Percentiles rank a stretch among this genome's conserved stretches.
phyloP scores from a whole-genome alignment of 2,797 vertebrate genomes.

The Yasuhikotakia modesta region DNA sequence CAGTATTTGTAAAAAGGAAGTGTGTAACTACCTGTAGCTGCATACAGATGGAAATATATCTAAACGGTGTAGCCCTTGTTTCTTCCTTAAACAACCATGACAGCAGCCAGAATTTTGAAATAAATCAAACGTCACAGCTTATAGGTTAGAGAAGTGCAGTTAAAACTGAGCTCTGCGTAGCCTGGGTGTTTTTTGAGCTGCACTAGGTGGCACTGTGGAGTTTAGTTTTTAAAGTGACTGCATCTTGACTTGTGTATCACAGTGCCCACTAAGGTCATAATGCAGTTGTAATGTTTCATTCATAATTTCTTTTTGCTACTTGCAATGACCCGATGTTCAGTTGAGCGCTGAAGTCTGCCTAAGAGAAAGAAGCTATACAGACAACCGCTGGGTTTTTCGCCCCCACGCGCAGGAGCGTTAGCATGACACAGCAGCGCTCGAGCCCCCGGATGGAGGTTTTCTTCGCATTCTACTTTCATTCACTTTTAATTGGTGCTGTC shows the following conservation, averaged over 20 bases:
- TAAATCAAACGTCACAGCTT: background rate
- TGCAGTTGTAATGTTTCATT: constrained; percentile 19
- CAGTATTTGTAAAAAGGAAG: background rate
- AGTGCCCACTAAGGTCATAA: constrained; percentile 25
- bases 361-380: constrained; percentile 37
- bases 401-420: constrained; percentile 31
- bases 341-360: constrained; percentile 37
- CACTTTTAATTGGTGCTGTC: constrained; percentile 65
- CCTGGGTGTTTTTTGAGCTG: background rate
- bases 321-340: constrained; percentile 45
- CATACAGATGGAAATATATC: background rate
- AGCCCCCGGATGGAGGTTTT: constrained; percentile 36
- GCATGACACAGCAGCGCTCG: constrained; percentile 39
- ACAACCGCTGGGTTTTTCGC: constrained; percentile 35
- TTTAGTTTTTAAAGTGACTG: background rate
- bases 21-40: background rate
- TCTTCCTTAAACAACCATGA: background rate
- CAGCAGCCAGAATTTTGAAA: background rate
- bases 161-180: background rate
- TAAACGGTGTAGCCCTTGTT: background rate
- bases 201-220: constrained; percentile 61
- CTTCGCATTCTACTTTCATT: constrained; percentile 50
- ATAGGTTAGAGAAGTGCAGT: background rate
- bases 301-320: constrained; percentile 43
- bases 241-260: background rate